Percentiles rank a stretch among this genome's conserved stretches.
Conservation (phyloP, 2,888 invertebrate genomes). For the Drosophila barbarae region DNA sequence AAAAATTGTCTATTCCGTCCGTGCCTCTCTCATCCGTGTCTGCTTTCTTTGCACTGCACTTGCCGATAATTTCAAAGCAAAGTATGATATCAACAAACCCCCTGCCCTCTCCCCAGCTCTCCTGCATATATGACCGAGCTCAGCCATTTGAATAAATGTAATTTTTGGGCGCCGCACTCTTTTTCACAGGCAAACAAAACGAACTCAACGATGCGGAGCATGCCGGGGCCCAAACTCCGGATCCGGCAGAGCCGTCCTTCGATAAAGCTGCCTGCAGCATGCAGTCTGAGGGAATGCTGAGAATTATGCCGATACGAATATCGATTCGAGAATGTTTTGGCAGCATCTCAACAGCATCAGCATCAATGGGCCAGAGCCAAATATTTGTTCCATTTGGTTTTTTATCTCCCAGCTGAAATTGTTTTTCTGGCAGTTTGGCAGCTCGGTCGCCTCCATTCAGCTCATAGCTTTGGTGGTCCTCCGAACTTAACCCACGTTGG, state of each 20-base stretch:
- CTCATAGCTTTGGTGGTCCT: constrained; percentile 17
- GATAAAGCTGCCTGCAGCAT: neutral
- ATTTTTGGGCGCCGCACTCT: constrained; percentile 36
- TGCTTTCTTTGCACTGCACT: constrained; percentile 29
- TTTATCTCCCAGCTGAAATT: constrained; percentile 46
- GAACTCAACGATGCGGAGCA: constrained; percentile 8
- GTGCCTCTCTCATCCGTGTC: constrained; percentile 11
- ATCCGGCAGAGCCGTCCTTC: constrained; percentile 8
- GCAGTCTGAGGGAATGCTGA: constrained; percentile 33
- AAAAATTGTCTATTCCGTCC: constrained; percentile 23
- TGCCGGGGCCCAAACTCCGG: constrained; percentile 9
- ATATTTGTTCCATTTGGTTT: constrained; percentile 57
- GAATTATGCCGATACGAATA: constrained; percentile 53
- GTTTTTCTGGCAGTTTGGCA: constrained; percentile 62
- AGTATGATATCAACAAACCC: constrained; percentile 11
- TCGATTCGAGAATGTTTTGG: constrained; percentile 54
- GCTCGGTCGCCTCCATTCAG: constrained; percentile 9
- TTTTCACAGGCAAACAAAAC: constrained; percentile 28
- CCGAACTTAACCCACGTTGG: constrained; percentile 9
- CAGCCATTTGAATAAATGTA: constrained; percentile 44
- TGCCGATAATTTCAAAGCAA: constrained; percentile 36
- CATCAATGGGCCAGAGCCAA: constrained; percentile 46
- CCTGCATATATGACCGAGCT: constrained; percentile 10
- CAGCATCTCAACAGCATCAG: constrained; percentile 31
- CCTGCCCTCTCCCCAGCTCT: neutral